These are phyloP conservation scores for Abrostola tripartita DNA, from an alignment of 2,888 invertebrate species.

Conservation along the genomic window DNA sequence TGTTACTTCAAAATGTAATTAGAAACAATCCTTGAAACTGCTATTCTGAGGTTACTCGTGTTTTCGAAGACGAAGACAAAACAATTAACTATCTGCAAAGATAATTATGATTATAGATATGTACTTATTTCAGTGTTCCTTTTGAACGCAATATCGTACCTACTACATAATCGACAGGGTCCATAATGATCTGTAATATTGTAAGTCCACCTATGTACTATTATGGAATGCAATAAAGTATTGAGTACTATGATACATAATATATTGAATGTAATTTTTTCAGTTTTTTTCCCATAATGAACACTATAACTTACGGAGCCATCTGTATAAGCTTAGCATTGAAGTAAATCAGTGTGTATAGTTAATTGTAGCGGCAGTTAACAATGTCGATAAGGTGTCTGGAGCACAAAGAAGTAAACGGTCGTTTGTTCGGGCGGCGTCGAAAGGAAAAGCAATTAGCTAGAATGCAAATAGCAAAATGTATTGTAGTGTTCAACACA, in stretches of 20 bases:
- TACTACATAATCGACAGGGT: no score
- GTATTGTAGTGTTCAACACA: constrained; percentile 79
- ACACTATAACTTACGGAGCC: not conserved
- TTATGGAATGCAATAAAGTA: no score
- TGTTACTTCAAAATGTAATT: constrained; percentile 45
- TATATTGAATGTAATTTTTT: no score
- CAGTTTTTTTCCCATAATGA: not conserved
- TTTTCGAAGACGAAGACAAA: constrained; percentile 5
- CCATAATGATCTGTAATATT: no score
- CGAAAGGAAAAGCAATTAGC: constrained; percentile 86
- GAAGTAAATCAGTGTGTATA: constrained; percentile 42
- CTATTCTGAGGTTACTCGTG: constrained; percentile 28
- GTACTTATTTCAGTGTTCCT: not conserved
- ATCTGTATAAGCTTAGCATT: constrained; percentile 9
- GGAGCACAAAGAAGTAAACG: constrained; percentile 72
- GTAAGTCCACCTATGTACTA: no score
- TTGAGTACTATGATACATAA: no score
- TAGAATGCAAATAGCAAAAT: constrained; percentile 81
- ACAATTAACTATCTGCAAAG: not conserved
- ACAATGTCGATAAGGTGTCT: constrained; percentile 69
- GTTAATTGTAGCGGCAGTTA: constrained; percentile 57
- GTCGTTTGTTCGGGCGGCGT: constrained; percentile 70
- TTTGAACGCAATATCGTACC: no score
- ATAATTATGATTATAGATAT: not conserved
- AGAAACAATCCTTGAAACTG: constrained; percentile 30